phyloP scores from a whole-genome alignment of 1,140 invertebrate species.

The Pseudomyrmex sp. region DNA sequence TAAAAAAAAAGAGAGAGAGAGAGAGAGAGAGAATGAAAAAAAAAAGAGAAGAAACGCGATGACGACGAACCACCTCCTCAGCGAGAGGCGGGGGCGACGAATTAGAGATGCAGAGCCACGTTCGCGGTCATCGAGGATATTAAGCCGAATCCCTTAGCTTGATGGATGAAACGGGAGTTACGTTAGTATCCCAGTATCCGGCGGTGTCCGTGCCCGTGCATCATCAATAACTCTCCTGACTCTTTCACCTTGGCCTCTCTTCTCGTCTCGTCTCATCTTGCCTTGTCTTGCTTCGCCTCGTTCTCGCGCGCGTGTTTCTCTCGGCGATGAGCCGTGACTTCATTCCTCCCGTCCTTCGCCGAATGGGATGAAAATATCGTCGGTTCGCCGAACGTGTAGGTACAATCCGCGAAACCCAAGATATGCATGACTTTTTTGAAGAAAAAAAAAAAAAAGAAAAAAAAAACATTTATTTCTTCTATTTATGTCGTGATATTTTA shows the following conservation, averaged over 20 bases:
- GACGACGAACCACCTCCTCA: slow-evolving; percentile 19
- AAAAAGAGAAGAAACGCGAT: slow-evolving; percentile 56
- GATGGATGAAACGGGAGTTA: slow-evolving; percentile 75
- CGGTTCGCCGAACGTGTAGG: background rate
- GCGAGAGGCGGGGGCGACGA: slow-evolving; percentile 62
- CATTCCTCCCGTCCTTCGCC: background rate
- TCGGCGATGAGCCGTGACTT: slow-evolving; percentile 31
- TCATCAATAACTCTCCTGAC: slow-evolving; percentile 73
- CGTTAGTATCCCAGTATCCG: slow-evolving; percentile 73
- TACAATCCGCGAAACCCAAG: background rate
- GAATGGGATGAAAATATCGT: background rate
- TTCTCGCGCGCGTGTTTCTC: slow-evolving; percentile 25
- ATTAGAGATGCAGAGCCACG: slow-evolving; percentile 75
- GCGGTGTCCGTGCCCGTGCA: slow-evolving; percentile 72
- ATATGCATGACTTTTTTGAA: too few relatives aligned
- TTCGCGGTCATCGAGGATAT: slow-evolving; percentile 70
- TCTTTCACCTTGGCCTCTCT: slow-evolving; percentile 61
- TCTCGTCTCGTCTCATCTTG: background rate
- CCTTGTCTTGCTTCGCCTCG: slow-evolving; percentile 28
- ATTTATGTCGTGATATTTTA: too few relatives aligned
- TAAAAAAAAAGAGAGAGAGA: too few relatives aligned
- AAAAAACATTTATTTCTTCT: too few relatives aligned
- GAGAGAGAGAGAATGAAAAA: slow-evolving; percentile 30
- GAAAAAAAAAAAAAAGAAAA: too few relatives aligned
- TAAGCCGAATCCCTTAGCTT: slow-evolving; percentile 74